Base-by-base conservation (phyloP, 2,797 vertebrate species). In the Hirundo rustica region DNA sequence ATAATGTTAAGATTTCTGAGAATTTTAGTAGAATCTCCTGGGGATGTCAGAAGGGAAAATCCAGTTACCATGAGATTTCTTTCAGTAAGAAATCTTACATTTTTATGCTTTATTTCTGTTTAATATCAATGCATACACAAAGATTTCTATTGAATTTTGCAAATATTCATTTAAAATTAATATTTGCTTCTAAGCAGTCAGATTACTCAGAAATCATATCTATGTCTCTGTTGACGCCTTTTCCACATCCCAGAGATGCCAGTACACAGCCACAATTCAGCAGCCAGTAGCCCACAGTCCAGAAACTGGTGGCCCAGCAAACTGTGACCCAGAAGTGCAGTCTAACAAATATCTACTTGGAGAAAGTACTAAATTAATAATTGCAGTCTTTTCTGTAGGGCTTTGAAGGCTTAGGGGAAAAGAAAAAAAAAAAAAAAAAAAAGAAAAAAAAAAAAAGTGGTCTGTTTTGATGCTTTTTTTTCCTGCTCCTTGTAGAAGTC, bases 261-360 rank as follows among this genome's bases (percentile, higher is more conserved):
- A 51, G 11, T 6, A 23, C 45, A n/a, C 23, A 54, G 48, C 22
- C 29, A 30, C 7, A 58, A 10, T 45, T 21, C 40, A 68, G 20
- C 15, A 68, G 30, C 12, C 30, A 7, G 9, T 30, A 40, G 34
- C 12, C 23, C 42, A 29, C 27, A 73, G 48, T 30, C 32, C 61
- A 67, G 40, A 11, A 73, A 34, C 9, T 0, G 0, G 7, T 67
- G 15, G 19, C 11, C 27, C 40, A 78, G 26, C 5, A 67, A 10
- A 42, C 7, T 38, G n/a, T 36, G 14, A 54, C 7, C 8, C 38
- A 88, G 30, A 62, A 88, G 36, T 47, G 4, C 48, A 87, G 27
- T 5, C 25, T 74, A 71, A 74, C 1, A 58, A 75, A 22, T 65
- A 32, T 7, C 7, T 55, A 5, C 15, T 34, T 15, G 23, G 11